phyloP scores from a whole-genome alignment of 2,888 invertebrate species.

The Germaria angustata region DNA sequence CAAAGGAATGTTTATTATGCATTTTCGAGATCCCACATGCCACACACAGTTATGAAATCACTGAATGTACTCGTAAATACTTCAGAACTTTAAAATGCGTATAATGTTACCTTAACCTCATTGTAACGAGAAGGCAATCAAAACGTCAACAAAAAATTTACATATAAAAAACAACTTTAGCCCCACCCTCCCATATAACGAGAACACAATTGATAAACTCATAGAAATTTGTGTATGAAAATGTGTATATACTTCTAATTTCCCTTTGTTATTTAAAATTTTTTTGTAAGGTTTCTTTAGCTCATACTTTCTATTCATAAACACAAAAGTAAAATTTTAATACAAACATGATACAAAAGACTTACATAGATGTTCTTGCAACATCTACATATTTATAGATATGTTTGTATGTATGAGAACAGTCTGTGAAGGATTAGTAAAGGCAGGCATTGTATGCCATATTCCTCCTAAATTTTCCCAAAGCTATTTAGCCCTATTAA shows the following conservation, averaged over 20 bases:
- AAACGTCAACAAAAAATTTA: constrained; percentile 1
- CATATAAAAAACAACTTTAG: neutral
- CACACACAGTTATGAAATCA: no score
- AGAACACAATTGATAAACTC: no score
- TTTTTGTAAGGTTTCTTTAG: constrained; percentile 49
- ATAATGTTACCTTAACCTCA: neutral
- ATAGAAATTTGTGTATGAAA: neutral
- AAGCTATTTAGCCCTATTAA: no score
- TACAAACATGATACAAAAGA: constrained; percentile 1
- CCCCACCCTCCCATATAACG: neutral
- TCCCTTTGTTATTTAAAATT: constrained; percentile 43
- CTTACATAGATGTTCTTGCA: neutral
- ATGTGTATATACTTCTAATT: constrained; percentile 9
- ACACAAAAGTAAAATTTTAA: constrained; percentile 13
- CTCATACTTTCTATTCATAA: constrained; percentile 17
- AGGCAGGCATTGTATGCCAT: no score
- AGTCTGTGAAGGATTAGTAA: neutral
- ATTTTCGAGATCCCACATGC: no score
- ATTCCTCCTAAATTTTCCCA: no score
- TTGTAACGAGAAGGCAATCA: constrained; percentile 5
- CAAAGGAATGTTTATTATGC: no score
- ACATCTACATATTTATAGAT: neutral
- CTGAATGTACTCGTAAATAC: no score
- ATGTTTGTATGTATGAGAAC: neutral
- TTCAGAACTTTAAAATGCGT: neutral